Evolutionary conservation across 2,888 invertebrate species (phyloP), one percentile per base, ranked within the genome.

Genomic region (Drosophila rubida): DNA sequence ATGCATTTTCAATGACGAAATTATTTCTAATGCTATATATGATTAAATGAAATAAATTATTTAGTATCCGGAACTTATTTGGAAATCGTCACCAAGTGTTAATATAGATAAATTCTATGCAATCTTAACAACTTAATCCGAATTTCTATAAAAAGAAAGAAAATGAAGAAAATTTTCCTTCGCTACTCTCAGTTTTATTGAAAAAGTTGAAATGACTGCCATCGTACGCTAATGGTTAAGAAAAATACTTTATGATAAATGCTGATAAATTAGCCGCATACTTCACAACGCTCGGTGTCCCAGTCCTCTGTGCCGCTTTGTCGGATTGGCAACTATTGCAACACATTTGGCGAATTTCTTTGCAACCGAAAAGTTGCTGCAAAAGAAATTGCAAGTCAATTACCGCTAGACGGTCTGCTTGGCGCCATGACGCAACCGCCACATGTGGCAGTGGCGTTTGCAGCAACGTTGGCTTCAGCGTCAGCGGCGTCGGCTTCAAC

Each of bases 341-440:
- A 76, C 78, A 78, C 53, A 54, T 71, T 70, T 79, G 74, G 65
- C 66, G 74, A 85, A 85, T 82, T 87, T 82, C 82, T 85, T 85
- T 85, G 82, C 69, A 87, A 73, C 87, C 72, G 65, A 87, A 85
- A 87, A 68, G 73, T 73, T 71, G 88, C 69, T 70, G 77, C 77
- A 83, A 86, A 80, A 88, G 84, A 88, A 88, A 85, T 85, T 88
- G 88, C 84, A 81, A 87, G 81, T 80, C 84, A 85, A 88, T 88
- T 87, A 88, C 75, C 60, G 69, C 60, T 82, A 87, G 82, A 74
- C 87, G 86, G 82, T 79, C 76, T 74, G 76, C 76, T 83, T 87
- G 82, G 82, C 87, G 86, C 88, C 78, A 73, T 83, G 83, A 83
- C 84, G 82, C 83, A 83, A 83, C 64, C 54, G 80, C 75, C 86